Conservation (phyloP, 2,888 invertebrate genomes). For the Epistrophella euchroma region DNA sequence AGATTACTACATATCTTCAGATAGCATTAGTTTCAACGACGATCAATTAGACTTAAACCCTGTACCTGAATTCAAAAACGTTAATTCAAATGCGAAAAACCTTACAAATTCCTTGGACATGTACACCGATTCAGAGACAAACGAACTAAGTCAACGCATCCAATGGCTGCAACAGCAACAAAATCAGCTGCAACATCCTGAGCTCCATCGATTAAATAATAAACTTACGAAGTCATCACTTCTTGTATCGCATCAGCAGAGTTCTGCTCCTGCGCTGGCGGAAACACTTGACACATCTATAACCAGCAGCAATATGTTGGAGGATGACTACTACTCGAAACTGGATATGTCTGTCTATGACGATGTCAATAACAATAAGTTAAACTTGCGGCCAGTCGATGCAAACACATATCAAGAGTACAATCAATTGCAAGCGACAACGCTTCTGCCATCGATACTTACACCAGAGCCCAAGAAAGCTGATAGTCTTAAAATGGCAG, state of each 20-base stretch:
- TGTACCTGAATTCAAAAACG: slow-evolving; percentile 78
- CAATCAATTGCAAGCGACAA: slow-evolving; percentile 60
- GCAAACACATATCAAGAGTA: slow-evolving; percentile 80
- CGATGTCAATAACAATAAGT: slow-evolving; percentile 83
- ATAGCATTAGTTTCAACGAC: slow-evolving; percentile 80
- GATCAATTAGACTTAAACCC: slow-evolving; percentile 77
- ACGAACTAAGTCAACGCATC: slow-evolving; percentile 49
- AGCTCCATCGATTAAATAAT: slow-evolving; percentile 44
- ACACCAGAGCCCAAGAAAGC: slow-evolving; percentile 35
- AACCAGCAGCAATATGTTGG: slow-evolving; percentile 72
- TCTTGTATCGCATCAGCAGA: slow-evolving; percentile 11
- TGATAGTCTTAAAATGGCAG: slow-evolving; percentile 75
- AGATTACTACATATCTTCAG: slow-evolving; percentile 83
- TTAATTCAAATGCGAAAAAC: slow-evolving; percentile 63
- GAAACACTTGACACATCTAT: slow-evolving; percentile 47
- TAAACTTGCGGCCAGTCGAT: slow-evolving; percentile 81
- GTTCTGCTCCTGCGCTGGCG: slow-evolving; percentile 12
- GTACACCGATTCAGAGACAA: slow-evolving; percentile 51
- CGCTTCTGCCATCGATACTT: slow-evolving; percentile 52
- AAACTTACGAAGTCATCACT: slow-evolving; percentile 36
- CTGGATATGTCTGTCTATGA: slow-evolving; percentile 83
- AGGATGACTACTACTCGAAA: slow-evolving; percentile 81
- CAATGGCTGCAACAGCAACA: slow-evolving; percentile 56
- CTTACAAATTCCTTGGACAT: slow-evolving; percentile 55
- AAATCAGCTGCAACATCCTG: slow-evolving; percentile 35